These are phyloP conservation scores for Gryllus longicercus DNA, from an alignment of 2,888 invertebrate genomes.

Conservation along the genomic window DNA sequence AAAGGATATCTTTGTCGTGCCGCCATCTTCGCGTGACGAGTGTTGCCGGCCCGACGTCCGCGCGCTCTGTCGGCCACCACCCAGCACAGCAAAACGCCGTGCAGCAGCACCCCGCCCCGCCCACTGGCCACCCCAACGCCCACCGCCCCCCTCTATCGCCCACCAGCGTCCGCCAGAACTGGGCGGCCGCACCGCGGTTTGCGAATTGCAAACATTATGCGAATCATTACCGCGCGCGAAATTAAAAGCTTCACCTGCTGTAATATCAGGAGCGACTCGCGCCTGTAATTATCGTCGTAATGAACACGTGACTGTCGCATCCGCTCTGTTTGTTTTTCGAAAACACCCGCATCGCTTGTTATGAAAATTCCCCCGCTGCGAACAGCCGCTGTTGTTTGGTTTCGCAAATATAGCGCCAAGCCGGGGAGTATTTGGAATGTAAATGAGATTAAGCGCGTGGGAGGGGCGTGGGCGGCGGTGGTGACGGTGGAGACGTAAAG, in stretches of 20 bases:
- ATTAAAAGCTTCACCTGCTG: slow-evolving; percentile 17
- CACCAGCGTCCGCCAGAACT: too few relatives aligned
- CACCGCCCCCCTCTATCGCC: too few relatives aligned
- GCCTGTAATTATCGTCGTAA: slow-evolving; percentile 9
- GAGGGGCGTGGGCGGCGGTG: neutral
- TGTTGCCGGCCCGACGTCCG: too few relatives aligned
- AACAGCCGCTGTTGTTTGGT: slow-evolving; percentile 17
- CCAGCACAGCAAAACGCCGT: too few relatives aligned
- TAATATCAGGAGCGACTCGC: slow-evolving; percentile 1
- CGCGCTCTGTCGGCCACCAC: too few relatives aligned
- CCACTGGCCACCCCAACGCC: too few relatives aligned
- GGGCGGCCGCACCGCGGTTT: neutral
- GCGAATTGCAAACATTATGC: slow-evolving; percentile 1
- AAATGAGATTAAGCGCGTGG: neutral
- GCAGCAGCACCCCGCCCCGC: too few relatives aligned
- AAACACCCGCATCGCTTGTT: slow-evolving; percentile 7
- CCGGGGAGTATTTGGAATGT: neutral
- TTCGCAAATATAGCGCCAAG: neutral
- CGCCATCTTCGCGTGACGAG: too few relatives aligned
- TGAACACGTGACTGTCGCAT: slow-evolving; percentile 17
- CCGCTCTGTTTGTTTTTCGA: slow-evolving; percentile 17
- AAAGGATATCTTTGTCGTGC: too few relatives aligned
- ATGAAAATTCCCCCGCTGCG: slow-evolving; percentile 2
- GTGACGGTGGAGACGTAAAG: too few relatives aligned
- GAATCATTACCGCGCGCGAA: slow-evolving; percentile 5